Evolutionary conservation across 2,888 invertebrate genomes (phyloP).

Genomic region (Synanthedon vespiformis): DNA sequence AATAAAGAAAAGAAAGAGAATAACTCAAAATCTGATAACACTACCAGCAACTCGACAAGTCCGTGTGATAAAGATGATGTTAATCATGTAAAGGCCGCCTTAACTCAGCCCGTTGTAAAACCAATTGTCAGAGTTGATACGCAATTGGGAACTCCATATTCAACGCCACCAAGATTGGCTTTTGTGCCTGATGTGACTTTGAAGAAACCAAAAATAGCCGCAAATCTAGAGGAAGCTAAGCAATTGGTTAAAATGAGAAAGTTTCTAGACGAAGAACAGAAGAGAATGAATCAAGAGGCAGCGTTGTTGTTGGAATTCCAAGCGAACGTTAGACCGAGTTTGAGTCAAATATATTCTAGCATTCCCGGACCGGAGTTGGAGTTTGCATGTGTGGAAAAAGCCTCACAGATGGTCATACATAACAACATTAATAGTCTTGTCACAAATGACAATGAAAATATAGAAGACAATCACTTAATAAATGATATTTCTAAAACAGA

Average conservation of each 20-base stretch:
- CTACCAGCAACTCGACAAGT: conserved; percentile 60
- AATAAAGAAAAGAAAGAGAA: conserved; percentile 52
- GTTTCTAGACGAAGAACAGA: conserved; percentile 73
- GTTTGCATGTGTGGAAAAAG: conserved; percentile 45
- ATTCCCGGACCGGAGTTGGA: conserved; percentile 62
- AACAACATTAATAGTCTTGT: neutral
- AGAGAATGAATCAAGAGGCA: conserved; percentile 64
- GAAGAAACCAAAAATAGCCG: conserved; percentile 77
- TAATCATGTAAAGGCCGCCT: conserved; percentile 20
- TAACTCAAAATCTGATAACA: conserved; percentile 53
- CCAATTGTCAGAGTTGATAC: conserved; percentile 48
- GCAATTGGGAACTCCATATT: conserved; percentile 44
- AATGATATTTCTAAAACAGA: neutral
- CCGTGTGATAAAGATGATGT: conserved; percentile 60
- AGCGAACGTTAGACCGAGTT: conserved; percentile 57
- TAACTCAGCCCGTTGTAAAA: conserved; percentile 27
- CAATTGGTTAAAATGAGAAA: conserved; percentile 76
- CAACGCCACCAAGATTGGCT: conserved; percentile 43
- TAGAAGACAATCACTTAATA: neutral
- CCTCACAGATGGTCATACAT: neutral
- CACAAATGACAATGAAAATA: neutral
- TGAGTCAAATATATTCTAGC: conserved; percentile 61
- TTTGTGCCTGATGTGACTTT: conserved; percentile 62
- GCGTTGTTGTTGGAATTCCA: conserved; percentile 59
- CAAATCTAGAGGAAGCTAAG: conserved; percentile 75